phyloP scores from a whole-genome alignment of 2,888 invertebrate genomes.

The Gymnosoma rotundatum region DNA sequence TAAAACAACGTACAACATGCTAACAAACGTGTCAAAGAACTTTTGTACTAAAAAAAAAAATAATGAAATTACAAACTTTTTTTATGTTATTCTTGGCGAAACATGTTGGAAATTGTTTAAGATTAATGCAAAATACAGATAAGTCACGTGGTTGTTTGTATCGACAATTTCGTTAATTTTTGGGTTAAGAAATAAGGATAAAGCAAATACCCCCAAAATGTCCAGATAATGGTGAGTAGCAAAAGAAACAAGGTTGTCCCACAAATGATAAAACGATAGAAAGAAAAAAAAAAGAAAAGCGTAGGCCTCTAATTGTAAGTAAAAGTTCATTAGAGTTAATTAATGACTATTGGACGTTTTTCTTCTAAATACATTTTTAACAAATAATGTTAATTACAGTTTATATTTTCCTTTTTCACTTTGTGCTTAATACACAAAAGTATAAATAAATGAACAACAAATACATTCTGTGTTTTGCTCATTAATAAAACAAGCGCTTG shows the following conservation, averaged over 20 bases:
- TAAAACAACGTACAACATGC: constrained; percentile 47
- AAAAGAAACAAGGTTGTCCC: constrained; percentile 15
- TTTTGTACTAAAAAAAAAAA: constrained; percentile 54
- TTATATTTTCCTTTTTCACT: constrained; percentile 1
- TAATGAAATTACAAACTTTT: constrained; percentile 28
- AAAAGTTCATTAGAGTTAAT: constrained; percentile 68
- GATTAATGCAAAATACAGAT: constrained; percentile 70
- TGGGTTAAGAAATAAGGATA: constrained; percentile 49
- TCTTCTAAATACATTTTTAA: constrained; percentile 61
- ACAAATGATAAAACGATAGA: constrained; percentile 1
- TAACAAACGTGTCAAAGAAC: constrained; percentile 72
- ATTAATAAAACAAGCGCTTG: constrained; percentile 51
- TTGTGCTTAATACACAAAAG: constrained; percentile 25
- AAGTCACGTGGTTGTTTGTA: constrained; percentile 72
- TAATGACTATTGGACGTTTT: constrained; percentile 66
- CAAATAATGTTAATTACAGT: constrained; percentile 65
- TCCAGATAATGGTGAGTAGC: background rate
- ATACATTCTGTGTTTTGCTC: constrained; percentile 19
- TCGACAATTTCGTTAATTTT: constrained; percentile 69
- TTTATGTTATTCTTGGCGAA: constrained; percentile 45
- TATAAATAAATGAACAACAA: constrained; percentile 24
- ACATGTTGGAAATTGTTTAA: constrained; percentile 53
- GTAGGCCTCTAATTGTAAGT: constrained; percentile 50
- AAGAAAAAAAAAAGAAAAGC: background rate
- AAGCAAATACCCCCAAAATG: background rate